Base-by-base conservation (phyloP, 1,140 invertebrate genomes). In the Panagrolaimus sp. region DNA sequence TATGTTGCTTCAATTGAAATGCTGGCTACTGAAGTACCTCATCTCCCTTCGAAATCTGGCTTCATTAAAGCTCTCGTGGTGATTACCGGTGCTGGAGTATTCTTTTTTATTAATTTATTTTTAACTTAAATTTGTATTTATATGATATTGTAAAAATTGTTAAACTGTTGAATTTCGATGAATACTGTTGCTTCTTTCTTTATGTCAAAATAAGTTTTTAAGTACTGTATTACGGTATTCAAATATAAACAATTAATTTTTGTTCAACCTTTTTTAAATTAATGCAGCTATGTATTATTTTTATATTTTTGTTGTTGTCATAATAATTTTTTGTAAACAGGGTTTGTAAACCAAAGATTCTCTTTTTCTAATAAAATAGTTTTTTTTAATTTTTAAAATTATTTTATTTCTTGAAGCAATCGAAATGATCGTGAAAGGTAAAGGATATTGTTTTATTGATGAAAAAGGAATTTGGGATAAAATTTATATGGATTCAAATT, bases 1-100 rank as follows among this genome's bases (percentile, higher is more conserved):
- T 83, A 85, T 71, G 84, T 86, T 7, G 83, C 81, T 1, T 85
- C 85, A 65, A 73, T 84, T 17, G 84, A 85, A 68, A 76, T 85
- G 48, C 76, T 85, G 38, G 79, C 83, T 10, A 68, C 68, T 24
- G 84, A 86, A 71, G 76, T 84, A 67, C 68, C 38, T 0, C 68
- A 78, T 67, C 26, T 14, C 45, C 64, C 24, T 26, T 43, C n/a
- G 32, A 70, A 14, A 63, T 32, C 52, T 15, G 73, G 45, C 26
- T 48, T 77, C 12, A 38, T 58, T 1, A 76, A 76, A 52, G 64
- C 76, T 9, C 17, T 76, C 4, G 63, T 65, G 9, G 66, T 77
- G 15, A 44, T 66, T 0, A 64, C 64, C 46, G 76, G 76, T 67
- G 73, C 71, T 17, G 52, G 67, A n/a, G 67, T 78, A 7, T 77